A percentile compares a stretch with the other conserved stretches of the same genome.
Conservation (phyloP, 1,140 invertebrate genomes). For the Holotrichia oblita region DNA sequence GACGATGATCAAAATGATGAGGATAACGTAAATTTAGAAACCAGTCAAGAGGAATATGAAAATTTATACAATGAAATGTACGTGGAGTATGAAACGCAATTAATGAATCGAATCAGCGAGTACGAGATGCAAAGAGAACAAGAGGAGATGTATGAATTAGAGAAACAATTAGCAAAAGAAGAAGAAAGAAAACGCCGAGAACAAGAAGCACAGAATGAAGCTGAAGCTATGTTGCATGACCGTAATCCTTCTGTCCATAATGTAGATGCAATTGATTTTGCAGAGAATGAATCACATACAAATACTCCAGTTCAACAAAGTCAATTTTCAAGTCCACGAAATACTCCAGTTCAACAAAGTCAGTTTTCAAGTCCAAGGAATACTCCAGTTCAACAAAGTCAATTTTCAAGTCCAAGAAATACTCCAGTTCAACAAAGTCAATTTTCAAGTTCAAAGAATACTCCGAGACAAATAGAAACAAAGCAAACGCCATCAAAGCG, state of each 20-base stretch:
- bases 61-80: constrained; percentile 14
- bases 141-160: constrained; percentile 6
- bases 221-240: neutral
- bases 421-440: too few relatives aligned
- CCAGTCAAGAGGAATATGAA: constrained; percentile 12
- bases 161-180: neutral
- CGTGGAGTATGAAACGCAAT: constrained; percentile 1
- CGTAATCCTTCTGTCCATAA: neutral
- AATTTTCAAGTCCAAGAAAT: too few relatives aligned
- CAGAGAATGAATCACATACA: too few relatives aligned
- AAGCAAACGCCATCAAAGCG: too few relatives aligned
- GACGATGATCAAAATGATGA: neutral
- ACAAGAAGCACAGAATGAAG: neutral
- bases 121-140: constrained; percentile 14
- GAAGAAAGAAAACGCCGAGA: neutral
- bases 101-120: constrained; percentile 6
- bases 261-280: neutral
- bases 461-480: too few relatives aligned
- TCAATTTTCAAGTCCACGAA: too few relatives aligned
- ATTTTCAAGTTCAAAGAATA: too few relatives aligned
- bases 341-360: too few relatives aligned
- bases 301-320: too few relatives aligned
- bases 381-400: too few relatives aligned
- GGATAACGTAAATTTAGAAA: neutral
- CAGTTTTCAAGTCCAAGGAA: too few relatives aligned